Conservation (phyloP, 2,113 vertebrate genomes). For the Grammomys surdaster region DNA sequence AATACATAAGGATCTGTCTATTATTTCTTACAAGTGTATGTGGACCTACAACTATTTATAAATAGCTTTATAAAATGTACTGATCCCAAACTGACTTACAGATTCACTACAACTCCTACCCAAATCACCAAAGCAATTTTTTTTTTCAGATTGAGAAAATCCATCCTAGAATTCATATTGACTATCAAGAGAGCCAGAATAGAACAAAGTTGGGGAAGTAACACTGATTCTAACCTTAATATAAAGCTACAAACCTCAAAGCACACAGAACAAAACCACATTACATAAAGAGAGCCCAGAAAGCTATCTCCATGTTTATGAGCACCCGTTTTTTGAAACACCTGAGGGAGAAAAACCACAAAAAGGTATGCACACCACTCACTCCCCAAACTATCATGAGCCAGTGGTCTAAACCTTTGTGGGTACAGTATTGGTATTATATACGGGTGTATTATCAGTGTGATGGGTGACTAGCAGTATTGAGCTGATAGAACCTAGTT, state of each 20-base stretch:
- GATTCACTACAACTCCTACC: neutral
- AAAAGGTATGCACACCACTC: neutral
- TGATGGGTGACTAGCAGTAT: neutral
- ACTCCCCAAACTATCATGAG: neutral
- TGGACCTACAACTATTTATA: neutral
- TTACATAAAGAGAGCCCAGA: neutral
- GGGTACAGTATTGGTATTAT: neutral
- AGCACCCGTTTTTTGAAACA: neutral
- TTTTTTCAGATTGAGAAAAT: neutral
- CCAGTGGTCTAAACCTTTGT: neutral
- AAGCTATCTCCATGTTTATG: neutral
- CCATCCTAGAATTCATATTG: neutral
- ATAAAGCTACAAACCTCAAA: neutral
- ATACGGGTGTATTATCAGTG: neutral
- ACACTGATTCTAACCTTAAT: neutral
- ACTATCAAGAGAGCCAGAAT: neutral
- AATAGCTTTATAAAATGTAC: neutral
- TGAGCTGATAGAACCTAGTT: neutral
- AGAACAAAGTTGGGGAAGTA: neutral
- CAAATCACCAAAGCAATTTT: neutral
- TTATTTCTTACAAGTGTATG: neutral
- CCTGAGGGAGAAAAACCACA: neutral
- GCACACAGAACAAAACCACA: neutral
- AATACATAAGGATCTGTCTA: neutral
- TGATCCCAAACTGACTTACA: neutral